phyloP scores from a whole-genome alignment of 2,113 vertebrate genomes.

The Rana temporaria region DNA sequence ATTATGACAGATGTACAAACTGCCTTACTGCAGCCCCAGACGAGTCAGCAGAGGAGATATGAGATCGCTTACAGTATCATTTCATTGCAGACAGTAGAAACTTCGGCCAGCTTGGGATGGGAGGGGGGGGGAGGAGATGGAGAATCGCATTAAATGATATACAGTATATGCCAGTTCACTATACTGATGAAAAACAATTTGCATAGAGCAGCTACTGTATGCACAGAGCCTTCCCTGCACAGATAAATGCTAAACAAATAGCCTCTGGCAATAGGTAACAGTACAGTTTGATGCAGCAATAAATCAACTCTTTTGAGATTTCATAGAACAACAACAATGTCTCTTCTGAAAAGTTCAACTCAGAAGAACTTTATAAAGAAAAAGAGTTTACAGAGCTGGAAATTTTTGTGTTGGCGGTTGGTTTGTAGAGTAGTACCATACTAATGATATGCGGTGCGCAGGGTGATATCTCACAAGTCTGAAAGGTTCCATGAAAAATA shows the following conservation, averaged over 20 bases:
- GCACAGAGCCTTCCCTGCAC: not conserved
- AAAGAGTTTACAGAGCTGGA: not conserved
- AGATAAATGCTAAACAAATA: slow-evolving; percentile 35
- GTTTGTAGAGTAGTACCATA: no score
- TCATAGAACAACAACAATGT: not conserved
- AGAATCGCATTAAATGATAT: not conserved
- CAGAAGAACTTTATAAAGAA: not conserved
- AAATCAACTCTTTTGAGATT: not conserved
- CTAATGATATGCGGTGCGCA: no score
- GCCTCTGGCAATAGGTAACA: slow-evolving; percentile 2
- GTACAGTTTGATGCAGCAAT: slow-evolving; percentile 10
- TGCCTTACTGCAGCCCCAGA: not conserved
- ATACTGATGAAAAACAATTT: not conserved
- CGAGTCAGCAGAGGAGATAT: not conserved
- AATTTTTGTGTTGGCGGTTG: not conserved
- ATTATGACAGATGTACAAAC: slow-evolving; percentile 30
- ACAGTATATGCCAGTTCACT: not conserved
- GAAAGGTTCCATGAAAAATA: no score
- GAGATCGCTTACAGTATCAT: not conserved
- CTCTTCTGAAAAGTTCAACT: not conserved
- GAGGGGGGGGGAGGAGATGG: not conserved
- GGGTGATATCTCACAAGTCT: no score
- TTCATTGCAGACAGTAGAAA: slow-evolving; percentile 8
- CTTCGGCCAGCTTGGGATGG: not conserved
- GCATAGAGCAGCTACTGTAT: not conserved